Evolutionary conservation across 2,113 vertebrate species (phyloP).

Genomic region (Phaetusa simplex): DNA sequence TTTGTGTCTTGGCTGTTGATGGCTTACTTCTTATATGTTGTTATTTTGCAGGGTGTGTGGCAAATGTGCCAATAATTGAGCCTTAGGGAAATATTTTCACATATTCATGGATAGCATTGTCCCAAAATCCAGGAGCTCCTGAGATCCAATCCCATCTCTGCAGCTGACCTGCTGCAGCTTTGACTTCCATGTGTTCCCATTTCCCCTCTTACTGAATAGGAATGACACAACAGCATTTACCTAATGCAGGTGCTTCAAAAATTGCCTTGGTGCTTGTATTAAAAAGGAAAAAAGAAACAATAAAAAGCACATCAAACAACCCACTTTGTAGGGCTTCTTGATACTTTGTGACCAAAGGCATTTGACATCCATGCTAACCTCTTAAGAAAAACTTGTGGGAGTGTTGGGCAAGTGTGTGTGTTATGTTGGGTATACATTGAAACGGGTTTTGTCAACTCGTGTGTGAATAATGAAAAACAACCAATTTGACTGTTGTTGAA

Average conservation of each 20-base stretch:
- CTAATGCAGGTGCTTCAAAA: background rate
- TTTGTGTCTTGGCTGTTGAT: background rate
- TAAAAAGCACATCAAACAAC: background rate
- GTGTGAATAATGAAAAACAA: background rate
- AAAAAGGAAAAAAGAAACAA: background rate
- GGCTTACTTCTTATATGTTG: background rate
- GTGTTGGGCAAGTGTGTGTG: background rate
- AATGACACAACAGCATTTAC: background rate
- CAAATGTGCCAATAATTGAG: background rate
- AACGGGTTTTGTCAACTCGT: background rate
- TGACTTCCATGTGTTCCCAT: background rate
- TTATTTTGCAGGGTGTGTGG: background rate
- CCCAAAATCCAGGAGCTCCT: background rate
- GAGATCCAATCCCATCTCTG: background rate
- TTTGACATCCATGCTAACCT: background rate
- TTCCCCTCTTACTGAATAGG: background rate
- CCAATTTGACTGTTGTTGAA: background rate
- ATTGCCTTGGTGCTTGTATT: background rate
- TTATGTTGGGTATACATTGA: background rate
- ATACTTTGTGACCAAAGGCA: background rate
- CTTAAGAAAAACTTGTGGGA: background rate
- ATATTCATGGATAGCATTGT: background rate
- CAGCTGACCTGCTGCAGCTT: background rate
- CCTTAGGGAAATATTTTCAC: background rate
- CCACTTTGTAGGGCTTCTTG: background rate